Conservation (phyloP, 2,113 vertebrate species). For the Nibea coibor region DNA sequence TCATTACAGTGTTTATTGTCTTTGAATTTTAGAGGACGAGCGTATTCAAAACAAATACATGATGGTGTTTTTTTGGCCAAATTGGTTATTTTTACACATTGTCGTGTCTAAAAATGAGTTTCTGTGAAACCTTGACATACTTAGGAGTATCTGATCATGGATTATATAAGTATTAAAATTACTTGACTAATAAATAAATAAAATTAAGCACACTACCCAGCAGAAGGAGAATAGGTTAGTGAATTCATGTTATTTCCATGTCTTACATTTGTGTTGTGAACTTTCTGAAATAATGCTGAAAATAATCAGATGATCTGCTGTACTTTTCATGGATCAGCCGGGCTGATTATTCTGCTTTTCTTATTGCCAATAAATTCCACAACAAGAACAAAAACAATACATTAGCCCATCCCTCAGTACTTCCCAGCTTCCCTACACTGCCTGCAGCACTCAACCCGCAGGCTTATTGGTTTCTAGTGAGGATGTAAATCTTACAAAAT, state of each 20-base stretch:
- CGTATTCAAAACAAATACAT: slow-evolving; percentile 41
- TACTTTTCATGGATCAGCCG: not conserved
- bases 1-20: slow-evolving; percentile 67
- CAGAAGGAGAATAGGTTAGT: not conserved
- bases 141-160: slow-evolving; percentile 25
- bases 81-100: slow-evolving; percentile 41
- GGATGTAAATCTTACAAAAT: not conserved
- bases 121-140: slow-evolving; percentile 46
- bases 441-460: not conserved
- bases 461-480: not conserved
- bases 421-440: not conserved
- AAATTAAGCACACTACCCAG: not conserved
- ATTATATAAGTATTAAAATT: slow-evolving; percentile 1
- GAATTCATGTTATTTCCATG: not conserved
- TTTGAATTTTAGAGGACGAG: slow-evolving; percentile 69
- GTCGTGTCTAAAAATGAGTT: slow-evolving; percentile 27
- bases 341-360: not conserved
- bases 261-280: not conserved
- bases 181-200: too few species aligned
- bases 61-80: slow-evolving; percentile 19
- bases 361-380: not conserved
- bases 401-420: not conserved
- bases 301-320: too few species aligned
- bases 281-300: not conserved
- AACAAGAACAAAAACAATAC: not conserved